phyloP scores from a whole-genome alignment of 1,140 invertebrate genomes.

The Neoseiulus cucumeris region DNA sequence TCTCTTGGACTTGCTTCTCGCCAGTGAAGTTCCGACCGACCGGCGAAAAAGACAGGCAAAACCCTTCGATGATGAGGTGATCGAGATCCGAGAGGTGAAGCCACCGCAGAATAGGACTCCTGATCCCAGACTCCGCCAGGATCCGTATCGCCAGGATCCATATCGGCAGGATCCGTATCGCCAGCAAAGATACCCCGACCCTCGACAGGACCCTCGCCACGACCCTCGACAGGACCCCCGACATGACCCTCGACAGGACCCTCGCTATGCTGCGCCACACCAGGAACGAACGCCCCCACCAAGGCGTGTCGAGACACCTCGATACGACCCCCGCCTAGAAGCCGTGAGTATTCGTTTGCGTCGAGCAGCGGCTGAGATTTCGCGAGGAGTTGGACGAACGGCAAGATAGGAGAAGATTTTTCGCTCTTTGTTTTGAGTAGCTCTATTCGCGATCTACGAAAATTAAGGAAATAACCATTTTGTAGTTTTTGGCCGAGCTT shows the following conservation, averaged over 20 bases:
- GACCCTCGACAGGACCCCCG: constrained; percentile 7
- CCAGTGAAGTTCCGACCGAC: too few relatives aligned
- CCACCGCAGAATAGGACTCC: too few relatives aligned
- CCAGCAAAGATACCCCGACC: background rate
- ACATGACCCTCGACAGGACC: background rate
- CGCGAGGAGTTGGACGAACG: background rate
- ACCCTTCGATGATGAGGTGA: too few relatives aligned
- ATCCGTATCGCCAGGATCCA: background rate
- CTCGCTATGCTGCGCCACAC: background rate
- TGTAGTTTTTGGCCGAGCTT: background rate
- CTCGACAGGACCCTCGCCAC: background rate
- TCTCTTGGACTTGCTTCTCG: too few relatives aligned
- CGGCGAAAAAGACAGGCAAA: too few relatives aligned
- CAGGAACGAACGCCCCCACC: background rate
- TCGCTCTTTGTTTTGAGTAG: background rate
- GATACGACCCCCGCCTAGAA: background rate
- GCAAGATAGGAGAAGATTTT: background rate
- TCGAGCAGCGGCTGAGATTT: background rate
- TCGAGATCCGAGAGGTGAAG: too few relatives aligned
- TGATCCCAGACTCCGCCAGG: background rate
- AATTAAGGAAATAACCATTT: background rate
- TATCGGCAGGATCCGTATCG: background rate
- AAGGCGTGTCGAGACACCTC: background rate
- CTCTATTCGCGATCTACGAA: background rate
- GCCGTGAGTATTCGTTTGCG: background rate